A percentile compares a stretch with the other conserved stretches of the same genome.
These are phyloP conservation scores for Phymatocera aterrima DNA, from an alignment of 2,888 invertebrate species.

Conservation along the genomic window DNA sequence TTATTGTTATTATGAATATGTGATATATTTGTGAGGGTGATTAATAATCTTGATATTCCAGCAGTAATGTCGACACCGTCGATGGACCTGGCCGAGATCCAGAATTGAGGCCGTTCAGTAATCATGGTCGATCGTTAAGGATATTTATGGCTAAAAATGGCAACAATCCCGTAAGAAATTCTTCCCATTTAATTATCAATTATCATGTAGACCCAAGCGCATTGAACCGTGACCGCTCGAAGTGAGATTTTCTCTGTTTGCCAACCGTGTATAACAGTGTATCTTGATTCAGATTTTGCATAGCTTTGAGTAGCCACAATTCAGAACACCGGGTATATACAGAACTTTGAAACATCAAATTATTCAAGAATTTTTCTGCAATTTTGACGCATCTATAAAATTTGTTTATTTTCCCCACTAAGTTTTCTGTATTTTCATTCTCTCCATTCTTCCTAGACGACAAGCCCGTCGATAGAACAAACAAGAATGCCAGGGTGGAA, in stretches of 20 bases:
- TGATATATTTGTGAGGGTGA: neutral
- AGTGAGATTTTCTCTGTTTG: too few relatives aligned
- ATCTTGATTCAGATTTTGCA: too few relatives aligned
- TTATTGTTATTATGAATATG: neutral
- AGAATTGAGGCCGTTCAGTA: conserved; percentile 73
- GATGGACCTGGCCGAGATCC: conserved; percentile 73
- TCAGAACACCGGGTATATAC: too few relatives aligned
- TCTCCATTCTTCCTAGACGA: conserved; percentile 42
- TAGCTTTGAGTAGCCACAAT: too few relatives aligned
- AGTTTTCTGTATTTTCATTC: neutral
- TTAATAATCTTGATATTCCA: conserved; percentile 42
- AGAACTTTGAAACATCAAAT: neutral
- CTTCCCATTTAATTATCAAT: conserved; percentile 6
- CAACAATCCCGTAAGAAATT: conserved; percentile 68
- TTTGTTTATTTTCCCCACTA: conserved; percentile 16
- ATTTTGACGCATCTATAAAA: neutral
- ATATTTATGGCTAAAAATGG: conserved; percentile 73
- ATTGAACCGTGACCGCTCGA: too few relatives aligned
- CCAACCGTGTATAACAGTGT: too few relatives aligned
- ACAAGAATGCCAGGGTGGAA: conserved; percentile 69
- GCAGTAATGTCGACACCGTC: conserved; percentile 71
- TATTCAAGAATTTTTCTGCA: neutral
- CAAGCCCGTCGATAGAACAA: conserved; percentile 68
- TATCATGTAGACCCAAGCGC: too few relatives aligned
- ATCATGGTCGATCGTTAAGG: conserved; percentile 72